Evolutionary conservation across 2,113 vertebrate genomes (phyloP).

Genomic region (Ptilorrhoa leucosticta): DNA sequence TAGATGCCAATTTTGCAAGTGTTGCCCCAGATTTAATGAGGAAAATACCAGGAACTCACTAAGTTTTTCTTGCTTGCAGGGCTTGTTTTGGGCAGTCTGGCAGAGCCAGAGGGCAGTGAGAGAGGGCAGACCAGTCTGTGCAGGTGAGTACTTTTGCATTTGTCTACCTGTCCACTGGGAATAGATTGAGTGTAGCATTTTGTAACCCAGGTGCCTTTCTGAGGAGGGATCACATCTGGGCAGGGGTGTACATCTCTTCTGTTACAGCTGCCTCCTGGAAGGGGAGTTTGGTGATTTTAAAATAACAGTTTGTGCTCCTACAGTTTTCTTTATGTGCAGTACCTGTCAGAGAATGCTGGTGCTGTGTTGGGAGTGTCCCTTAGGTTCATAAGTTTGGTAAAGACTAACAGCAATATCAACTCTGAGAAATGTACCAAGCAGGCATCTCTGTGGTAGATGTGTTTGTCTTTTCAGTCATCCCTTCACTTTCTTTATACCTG

Average conservation of each 20-base stretch:
- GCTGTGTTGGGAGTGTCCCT: neutral
- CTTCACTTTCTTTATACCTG: neutral
- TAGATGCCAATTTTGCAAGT: rapidly evolving
- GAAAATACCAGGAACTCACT: neutral
- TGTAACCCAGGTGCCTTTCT: neutral
- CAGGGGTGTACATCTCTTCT: neutral
- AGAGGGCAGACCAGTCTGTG: neutral
- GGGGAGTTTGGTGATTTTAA: neutral
- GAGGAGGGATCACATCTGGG: neutral
- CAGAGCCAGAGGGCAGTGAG: no score
- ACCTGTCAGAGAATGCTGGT: neutral
- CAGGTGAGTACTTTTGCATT: neutral
- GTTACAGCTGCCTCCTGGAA: neutral
- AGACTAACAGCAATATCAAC: neutral
- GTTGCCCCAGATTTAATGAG: neutral
- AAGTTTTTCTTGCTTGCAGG: neutral
- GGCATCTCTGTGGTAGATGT: neutral
- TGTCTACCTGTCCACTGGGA: neutral
- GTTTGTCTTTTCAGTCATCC: neutral
- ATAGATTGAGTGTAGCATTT: rapidly evolving
- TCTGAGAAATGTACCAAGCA: neutral
- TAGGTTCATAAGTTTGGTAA: neutral
- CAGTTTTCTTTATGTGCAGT: neutral
- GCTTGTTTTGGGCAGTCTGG: neutral
- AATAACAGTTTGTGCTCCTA: neutral